Evolutionary conservation across 2,113 vertebrate species (phyloP), one percentile per base, ranked within the genome.

Genomic region (Oplegnathus fasciatus): DNA sequence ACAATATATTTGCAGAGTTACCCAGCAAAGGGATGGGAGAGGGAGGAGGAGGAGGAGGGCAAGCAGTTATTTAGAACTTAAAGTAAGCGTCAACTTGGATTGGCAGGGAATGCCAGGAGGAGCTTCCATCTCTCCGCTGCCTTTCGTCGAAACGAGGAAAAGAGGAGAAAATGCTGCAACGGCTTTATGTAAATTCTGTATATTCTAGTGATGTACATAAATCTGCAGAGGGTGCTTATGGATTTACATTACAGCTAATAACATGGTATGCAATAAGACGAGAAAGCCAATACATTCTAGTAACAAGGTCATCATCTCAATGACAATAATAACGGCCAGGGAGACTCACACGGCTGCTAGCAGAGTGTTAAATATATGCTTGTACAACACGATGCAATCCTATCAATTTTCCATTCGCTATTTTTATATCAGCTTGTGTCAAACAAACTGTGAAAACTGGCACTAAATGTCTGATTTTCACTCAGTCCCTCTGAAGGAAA

Each of bases 1-100:
- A 88, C 89, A 66, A 91, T 87, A 84, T 78, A 90, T 88, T 76
- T 88, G 61, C 83, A 81, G 87, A 90, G 88, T 70, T 85, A 75
- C 74, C 73, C 64, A 22, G 79, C 66, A 73, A 70, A 66, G 62
- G 65, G 46, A 44, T 15, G 6, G 24, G 32, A 34, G 57, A 7
- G 4, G 18, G 64, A 32, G 30, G 71, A n/a, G 58, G 22, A 42
- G n/a, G 68, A 15, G 58, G 78, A 34, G 66, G 77, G 58, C 3
- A 67, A 67, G 61, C 22, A 34, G 62, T 82, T 86, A 86, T 91
- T 86, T 86, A 73, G 58, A 85, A 85, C 81, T 79, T 82, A 34
- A 86, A 87, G 68, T 60, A 75, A 86, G 72, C 73, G 8, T 86
- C 70, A 61, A 57, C 75, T 66, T 34, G 60, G 78, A 89, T 78